Evolutionary conservation across 2,113 vertebrate genomes (phyloP).

Genomic region (Oryzias celebensis): DNA sequence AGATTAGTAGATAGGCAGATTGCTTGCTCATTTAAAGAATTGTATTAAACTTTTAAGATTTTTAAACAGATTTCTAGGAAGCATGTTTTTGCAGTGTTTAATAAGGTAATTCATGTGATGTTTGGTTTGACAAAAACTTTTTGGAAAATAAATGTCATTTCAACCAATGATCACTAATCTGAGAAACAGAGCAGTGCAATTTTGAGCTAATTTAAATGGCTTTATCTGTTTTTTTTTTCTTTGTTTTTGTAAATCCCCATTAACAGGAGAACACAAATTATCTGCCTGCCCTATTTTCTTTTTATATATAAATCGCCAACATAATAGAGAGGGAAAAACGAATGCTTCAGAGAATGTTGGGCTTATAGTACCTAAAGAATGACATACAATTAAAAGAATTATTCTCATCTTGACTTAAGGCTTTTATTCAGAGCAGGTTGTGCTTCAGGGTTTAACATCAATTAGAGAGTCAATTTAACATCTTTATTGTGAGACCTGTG

Average conservation of each 20-base stretch:
- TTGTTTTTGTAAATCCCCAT: no score
- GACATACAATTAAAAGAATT: slow-evolving; percentile 7
- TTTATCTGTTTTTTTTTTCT: no score
- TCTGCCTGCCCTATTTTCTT: no score
- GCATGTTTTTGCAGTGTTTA: no score
- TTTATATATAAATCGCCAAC: background rate
- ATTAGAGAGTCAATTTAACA: slow-evolving; percentile 4
- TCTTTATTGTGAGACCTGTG: background rate
- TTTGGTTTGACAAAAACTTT: slow-evolving; percentile 7
- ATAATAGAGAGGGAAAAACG: background rate
- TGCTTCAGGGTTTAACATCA: slow-evolving; percentile 11
- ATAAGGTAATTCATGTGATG: background rate
- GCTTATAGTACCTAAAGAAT: slow-evolving; percentile 26
- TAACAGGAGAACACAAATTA: no score
- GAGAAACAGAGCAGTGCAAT: no score
- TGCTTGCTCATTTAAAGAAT: no score
- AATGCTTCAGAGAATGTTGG: slow-evolving; percentile 1
- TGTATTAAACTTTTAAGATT: no score
- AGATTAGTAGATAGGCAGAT: no score
- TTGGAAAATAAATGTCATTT: background rate
- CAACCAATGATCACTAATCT: no score
- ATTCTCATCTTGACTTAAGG: slow-evolving; percentile 14
- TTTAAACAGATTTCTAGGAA: no score
- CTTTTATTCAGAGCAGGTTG: slow-evolving; percentile 12
- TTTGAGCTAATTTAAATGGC: no score